Percentiles rank a stretch among this genome's conserved stretches.
Conservation (phyloP, 1,140 invertebrate species). For the Papilio polytes region DNA sequence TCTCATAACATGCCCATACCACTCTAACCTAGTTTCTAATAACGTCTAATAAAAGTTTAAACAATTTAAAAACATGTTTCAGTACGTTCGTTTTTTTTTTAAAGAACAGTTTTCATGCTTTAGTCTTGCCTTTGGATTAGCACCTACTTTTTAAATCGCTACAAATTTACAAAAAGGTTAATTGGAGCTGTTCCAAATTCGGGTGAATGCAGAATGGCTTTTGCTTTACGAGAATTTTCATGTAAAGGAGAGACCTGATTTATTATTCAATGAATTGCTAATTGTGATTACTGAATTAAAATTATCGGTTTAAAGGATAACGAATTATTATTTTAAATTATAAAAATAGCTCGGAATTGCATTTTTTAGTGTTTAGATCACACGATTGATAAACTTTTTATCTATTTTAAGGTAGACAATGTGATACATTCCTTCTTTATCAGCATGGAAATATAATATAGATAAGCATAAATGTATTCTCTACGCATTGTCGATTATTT, state of each 20-base stretch:
- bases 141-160: neutral
- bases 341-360: neutral
- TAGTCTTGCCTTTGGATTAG: neutral
- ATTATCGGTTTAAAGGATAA: neutral
- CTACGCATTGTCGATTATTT: no score
- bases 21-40: no score
- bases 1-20: no score
- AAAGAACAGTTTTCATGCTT: neutral
- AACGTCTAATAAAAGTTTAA: no score
- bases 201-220: slow-evolving; percentile 4
- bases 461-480: no score
- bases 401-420: no score
- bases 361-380: no score
- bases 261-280: slow-evolving; percentile 34
- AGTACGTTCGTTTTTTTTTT: neutral
- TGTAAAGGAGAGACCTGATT: slow-evolving; percentile 21
- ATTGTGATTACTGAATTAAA: slow-evolving; percentile 23
- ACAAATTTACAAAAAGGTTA: slow-evolving; percentile 30
- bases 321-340: neutral
- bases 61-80: neutral
- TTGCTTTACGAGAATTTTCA: slow-evolving; percentile 11
- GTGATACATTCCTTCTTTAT: neutral
- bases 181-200: slow-evolving; percentile 34
- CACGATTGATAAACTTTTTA: no score
- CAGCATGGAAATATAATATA: neutral